These are phyloP conservation scores for Genyomyrus donnyi DNA, from an alignment of 2,113 vertebrate genomes.

Conservation along the genomic window DNA sequence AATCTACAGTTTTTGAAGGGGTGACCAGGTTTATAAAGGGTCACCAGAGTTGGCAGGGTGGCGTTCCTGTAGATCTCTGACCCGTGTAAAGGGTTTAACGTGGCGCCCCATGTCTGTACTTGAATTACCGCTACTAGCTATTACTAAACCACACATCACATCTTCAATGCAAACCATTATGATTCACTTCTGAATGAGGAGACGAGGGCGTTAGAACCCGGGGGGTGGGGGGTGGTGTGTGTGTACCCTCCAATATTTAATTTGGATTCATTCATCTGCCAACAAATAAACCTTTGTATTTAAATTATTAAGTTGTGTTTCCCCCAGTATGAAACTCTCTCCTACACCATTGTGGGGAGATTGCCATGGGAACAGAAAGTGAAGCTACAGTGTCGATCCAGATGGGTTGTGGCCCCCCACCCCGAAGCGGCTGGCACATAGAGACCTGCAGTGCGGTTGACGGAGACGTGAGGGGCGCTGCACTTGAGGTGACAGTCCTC, in stretches of 20 bases:
- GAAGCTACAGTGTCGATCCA: not conserved
- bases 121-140: not conserved
- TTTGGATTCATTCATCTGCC: not conserved
- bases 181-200: not conserved
- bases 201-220: not conserved
- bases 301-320: not conserved
- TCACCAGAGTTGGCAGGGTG: slow-evolving; percentile 35
- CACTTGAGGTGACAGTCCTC: slow-evolving; percentile 75
- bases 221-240: no score
- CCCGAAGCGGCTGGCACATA: not conserved
- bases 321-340: not conserved
- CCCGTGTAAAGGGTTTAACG: slow-evolving; percentile 39
- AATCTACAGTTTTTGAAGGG: slow-evolving; percentile 44
- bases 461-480: slow-evolving; percentile 60
- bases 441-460: slow-evolving; percentile 61
- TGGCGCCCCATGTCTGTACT: not conserved
- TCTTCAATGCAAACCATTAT: not conserved
- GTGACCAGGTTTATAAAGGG: slow-evolving; percentile 34
- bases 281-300: not conserved
- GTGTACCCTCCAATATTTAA: not conserved
- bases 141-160: not conserved
- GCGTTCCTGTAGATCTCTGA: slow-evolving; percentile 47
- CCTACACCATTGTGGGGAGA: not conserved
- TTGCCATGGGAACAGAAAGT: not conserved
- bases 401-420: not conserved